Evolutionary conservation across 2,888 invertebrate species (phyloP), one percentile per base, ranked within the genome.

Genomic region (Micoletzkya japonica): DNA sequence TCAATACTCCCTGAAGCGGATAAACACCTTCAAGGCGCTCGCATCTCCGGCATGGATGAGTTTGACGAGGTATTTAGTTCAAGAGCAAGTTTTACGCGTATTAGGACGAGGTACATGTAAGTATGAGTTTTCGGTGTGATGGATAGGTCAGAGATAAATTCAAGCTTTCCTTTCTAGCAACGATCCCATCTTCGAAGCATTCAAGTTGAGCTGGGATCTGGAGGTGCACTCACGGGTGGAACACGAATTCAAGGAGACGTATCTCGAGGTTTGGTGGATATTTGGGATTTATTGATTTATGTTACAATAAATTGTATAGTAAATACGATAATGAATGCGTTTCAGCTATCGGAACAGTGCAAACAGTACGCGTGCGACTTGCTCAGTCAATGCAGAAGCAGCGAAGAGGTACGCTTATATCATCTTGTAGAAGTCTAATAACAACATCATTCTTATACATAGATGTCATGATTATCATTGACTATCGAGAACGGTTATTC

Each of bases 41-140:
- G 88, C 89, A 37, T 88, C 88, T 74, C 89, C 89, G 0, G 89
- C 89, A 2, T 89, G 89, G 89, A 89, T 89, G 76, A 88, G 88
- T 2, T 84, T 89, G 37, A 89, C 89, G 39, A 80, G 80, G 72
- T 74, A 14, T 28, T 20, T 20, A 44, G 44, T 20, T 14, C 44
- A 44, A 44, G 10, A 44, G 44, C 10, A 10, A 44, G 44, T 44
- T 20, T 44, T 20, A 44, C 10, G 10, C 20, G 44, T 44, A 44
- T 14, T 10, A 20, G 44, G 20, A 10, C 44, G 44, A 44, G 10
- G 44, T 14, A 44, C 44, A 44, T 20, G 10, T 44, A 14, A 44
- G 20, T 14, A 44, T 14, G 20, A 20, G 10, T 10, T 44, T 44
- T 20, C 10, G 10, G 10, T 10, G 44, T 30, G 26, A 30, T 32